A percentile compares a stretch with the other conserved stretches of the same genome.
phyloP scores from a whole-genome alignment of 2,888 invertebrate species.

The Tachina fera region DNA sequence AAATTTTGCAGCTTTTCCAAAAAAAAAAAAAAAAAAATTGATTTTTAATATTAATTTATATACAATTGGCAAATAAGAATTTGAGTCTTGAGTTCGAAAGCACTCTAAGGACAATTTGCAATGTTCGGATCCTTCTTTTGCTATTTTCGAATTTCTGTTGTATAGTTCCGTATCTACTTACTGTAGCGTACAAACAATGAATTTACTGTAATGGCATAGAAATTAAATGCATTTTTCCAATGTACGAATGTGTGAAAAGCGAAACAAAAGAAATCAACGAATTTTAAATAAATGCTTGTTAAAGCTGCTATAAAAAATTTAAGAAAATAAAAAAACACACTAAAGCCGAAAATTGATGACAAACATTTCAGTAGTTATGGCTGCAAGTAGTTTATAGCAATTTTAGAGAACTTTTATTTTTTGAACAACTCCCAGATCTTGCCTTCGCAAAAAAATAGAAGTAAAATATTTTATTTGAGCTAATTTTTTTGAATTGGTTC shows the following conservation, averaged over 20 bases:
- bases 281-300: constrained; percentile 59
- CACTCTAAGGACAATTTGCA: no score
- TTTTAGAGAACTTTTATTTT: no score
- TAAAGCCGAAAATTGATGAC: constrained; percentile 59
- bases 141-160: no score
- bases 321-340: constrained; percentile 2
- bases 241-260: not conserved
- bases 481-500: constrained; percentile 2
- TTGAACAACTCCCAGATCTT: not conserved
- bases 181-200: constrained; percentile 12
- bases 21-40: no score
- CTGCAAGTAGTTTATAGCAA: constrained; percentile 47
- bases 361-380: constrained; percentile 59
- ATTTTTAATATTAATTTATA: no score
- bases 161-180: not conserved
- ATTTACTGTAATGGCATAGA: constrained; percentile 33
- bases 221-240: constrained; percentile 60
- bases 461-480: not conserved
- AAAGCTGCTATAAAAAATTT: constrained; percentile 6
- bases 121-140: no score
- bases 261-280: constrained; percentile 36
- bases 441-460: not conserved
- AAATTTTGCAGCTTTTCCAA: no score
- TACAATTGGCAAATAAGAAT: no score
- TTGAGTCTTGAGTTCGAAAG: no score